Conservation (phyloP, 2,888 invertebrate genomes). For the Agonopterix arenella region DNA sequence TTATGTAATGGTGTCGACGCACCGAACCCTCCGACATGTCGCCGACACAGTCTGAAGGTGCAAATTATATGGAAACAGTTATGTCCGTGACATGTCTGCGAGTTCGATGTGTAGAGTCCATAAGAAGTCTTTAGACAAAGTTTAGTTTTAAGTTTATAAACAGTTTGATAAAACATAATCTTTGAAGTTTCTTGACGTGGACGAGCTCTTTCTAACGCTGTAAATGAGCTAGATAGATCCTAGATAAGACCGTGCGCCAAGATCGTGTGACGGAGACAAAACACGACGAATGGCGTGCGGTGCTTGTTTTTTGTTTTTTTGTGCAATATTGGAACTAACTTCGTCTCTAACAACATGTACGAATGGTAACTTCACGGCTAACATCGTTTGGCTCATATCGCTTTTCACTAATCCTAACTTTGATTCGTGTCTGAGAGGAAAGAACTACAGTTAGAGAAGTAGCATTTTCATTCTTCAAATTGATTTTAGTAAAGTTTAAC, state of each 20-base stretch:
- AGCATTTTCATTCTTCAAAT: too few species aligned
- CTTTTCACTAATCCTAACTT: conserved; percentile 50
- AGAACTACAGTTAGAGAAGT: background rate
- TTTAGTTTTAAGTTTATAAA: background rate
- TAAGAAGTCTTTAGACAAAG: background rate
- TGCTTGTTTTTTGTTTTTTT: conserved; percentile 42
- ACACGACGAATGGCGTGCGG: conserved; percentile 30
- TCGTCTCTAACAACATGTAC: conserved; percentile 10
- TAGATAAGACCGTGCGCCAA: conserved; percentile 24
- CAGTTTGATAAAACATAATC: background rate
- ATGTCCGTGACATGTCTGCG: too few species aligned
- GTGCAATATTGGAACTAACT: conserved; percentile 32
- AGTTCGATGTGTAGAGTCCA: too few species aligned
- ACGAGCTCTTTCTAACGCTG: conserved; percentile 19
- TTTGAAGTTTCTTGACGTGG: background rate
- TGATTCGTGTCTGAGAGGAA: conserved; percentile 26
- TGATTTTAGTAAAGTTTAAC: background rate
- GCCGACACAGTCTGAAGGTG: too few species aligned
- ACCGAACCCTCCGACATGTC: too few species aligned
- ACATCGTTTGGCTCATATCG: conserved; percentile 43
- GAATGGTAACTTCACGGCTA: conserved; percentile 27
- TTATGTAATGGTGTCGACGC: too few species aligned
- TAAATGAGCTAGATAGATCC: conserved; percentile 32
- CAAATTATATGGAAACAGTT: too few species aligned
- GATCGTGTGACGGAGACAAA: conserved; percentile 20